Evolutionary conservation across 2,113 vertebrate genomes (phyloP), one percentile per base, ranked within the genome.

Genomic region (Aspiorhynchus laticeps): DNA sequence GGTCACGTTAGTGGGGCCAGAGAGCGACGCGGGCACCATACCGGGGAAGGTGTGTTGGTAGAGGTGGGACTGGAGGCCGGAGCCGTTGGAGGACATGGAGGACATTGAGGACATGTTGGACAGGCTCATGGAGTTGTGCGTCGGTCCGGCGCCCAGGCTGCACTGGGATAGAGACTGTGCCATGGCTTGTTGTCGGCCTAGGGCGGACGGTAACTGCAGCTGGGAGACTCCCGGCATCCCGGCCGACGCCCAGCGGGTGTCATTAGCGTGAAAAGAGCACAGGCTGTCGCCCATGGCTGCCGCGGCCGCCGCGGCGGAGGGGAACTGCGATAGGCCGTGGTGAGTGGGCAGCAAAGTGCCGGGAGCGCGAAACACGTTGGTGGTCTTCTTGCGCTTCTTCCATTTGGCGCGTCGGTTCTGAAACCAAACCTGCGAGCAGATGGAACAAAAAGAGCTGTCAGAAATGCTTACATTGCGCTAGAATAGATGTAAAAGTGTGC

Each of bases 321-420:
- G 96, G 24, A 97, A 98, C 92, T 98, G 98, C 9, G 96, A 96
- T 90, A 99, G 93, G 88, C 97, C 97, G 26, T 97, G 88, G 69
- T 88, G 97, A 2, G 97, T 98, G 7, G 97, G 98, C 89, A 99
- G 95, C 91, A 99, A 93, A 12, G 97, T 98, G 28, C 97, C 97
- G 0, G 97, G 98, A 2, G 97, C 90, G 48, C 98, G 97, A 93
- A 99, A 99, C 41, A 99, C 97, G 77, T 99, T 99, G 59, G 97
- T 98, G 76, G 97, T 99, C 97, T 99, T 99, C 97, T 99, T 99
- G 91, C 98, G 96, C 88, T 99, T 99, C 96, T 98, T 99, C 98
- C 98, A 99, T 93, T 99, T 99, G 24, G 98, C 97, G 21, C 97
- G 96, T 51, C 98, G 94, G 90, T 99, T 99, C 96, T 99, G 98